Base-by-base conservation (phyloP, 2,113 vertebrate species). In the Oryzias woworae region DNA sequence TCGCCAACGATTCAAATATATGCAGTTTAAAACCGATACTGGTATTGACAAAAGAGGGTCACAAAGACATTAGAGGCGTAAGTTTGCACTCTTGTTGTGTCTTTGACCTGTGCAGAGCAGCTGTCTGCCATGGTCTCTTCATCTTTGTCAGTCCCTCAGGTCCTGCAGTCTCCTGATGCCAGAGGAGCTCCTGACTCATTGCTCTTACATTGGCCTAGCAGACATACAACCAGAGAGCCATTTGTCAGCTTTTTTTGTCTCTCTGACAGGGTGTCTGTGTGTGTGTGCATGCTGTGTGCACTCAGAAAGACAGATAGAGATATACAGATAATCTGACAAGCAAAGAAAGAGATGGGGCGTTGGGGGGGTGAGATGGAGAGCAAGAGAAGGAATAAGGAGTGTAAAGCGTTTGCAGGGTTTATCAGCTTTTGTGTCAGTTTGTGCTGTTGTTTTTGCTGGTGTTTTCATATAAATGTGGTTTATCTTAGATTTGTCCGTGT, bases 251-350 rank as follows among this genome's bases (percentile, higher is more conserved):
- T 77, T 78, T 76, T 83, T 65, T 72, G 65, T 65, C 63, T 55
- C 24, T 45, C 28, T 86, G 86, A 83, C 86, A 83, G 78, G 55
- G 31, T 56, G 70, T 68, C 72, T 18, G 36, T 68, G 78, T 67
- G 65, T 50, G 62, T 2, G 55, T 14, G 47, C 45, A 45, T 57
- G 75, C 45, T 67, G 69, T 72, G 68, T 52, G 71, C 67, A 66
- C 62, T 73, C 71, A 73, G 65, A 84, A 81, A 88, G 87, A 85
- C 72, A 78, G 85, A 88, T 85, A 81, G 84, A 85, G 82, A 87
- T 83, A 58, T 86, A 86, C 74, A 83, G 78, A 85, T 81, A 79
- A 85, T 79, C 69, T 84, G 87, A 88, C 87, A 87, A 77, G 82
- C 67, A 52, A 68, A 82, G 85, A 79, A 78, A 75, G 67, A 73